Conservation (phyloP, 2,888 invertebrate genomes). For the Lepidocyrtoides sp. region DNA sequence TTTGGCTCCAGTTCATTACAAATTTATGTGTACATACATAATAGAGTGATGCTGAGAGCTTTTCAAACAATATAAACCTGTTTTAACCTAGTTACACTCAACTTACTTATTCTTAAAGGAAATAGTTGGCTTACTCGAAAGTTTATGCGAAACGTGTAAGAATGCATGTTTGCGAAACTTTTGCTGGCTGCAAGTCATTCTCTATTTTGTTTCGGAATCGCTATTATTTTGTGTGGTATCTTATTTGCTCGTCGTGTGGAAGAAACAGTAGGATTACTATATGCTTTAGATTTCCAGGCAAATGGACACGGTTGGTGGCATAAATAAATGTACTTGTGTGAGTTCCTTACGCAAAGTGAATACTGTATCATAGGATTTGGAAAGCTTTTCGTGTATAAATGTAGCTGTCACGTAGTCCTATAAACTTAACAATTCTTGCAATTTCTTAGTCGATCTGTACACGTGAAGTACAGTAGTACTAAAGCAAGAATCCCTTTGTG, state of each 20-base stretch:
- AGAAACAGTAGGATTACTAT: not conserved
- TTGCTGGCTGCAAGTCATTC: constrained; percentile 67
- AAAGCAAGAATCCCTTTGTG: too few relatives aligned
- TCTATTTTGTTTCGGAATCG: constrained; percentile 23
- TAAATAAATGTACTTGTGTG: not conserved
- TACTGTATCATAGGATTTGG: not conserved
- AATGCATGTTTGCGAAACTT: constrained; percentile 67
- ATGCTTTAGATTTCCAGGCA: constrained; percentile 5
- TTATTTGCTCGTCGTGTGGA: not conserved
- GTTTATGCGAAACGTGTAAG: constrained; percentile 40
- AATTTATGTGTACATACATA: constrained; percentile 44
- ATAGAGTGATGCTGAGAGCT: constrained; percentile 35
- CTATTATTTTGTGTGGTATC: not conserved
- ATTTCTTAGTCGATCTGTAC: not conserved
- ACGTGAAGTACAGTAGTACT: too few relatives aligned
- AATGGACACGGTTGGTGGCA: not conserved
- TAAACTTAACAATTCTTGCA: not conserved
- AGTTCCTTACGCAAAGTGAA: too few relatives aligned
- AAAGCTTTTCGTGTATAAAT: not conserved
- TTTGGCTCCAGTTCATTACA: constrained; percentile 42
- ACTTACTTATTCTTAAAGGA: constrained; percentile 45
- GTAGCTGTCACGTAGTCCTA: constrained; percentile 8
- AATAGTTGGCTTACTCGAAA: constrained; percentile 54
- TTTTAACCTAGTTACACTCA: constrained; percentile 71
- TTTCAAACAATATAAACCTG: constrained; percentile 65